Base-by-base conservation (phyloP, 1,140 invertebrate species). In the Penaeus indicus region DNA sequence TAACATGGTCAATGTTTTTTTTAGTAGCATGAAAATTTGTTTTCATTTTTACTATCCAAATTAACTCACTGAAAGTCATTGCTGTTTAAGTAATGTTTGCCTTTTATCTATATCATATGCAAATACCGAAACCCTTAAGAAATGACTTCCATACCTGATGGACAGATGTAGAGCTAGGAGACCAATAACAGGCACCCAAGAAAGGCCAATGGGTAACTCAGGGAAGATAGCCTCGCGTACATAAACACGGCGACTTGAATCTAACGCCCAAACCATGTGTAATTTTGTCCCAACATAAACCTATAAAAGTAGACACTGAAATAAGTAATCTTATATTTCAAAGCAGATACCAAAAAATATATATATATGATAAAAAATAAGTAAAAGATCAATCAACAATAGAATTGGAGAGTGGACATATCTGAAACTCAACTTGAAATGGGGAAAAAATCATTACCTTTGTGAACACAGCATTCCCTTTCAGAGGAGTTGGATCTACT, bases 261-360 rank as follows among this genome's bases (percentile, higher is more conserved):
- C 94, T 38, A 95, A 89, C 3, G 94, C 94, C 94, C 94, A 95
- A 64, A 95, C 94, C 93, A 94, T 94, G 89, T 92, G 92, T 27
- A 93, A 93, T 22, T 93, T 91, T n/a, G 93, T 92, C 18, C 94
- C 93, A 67, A 93, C 93, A 91, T 92, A 93, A 0, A 95, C 93
- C 92, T 94, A 88, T 67, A 79, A 64, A 47, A 85, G 54, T 63
- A 89, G 22, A 54, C 67, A n/a, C 27, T 54, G 19, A 88, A 82
- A 54, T 38, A 11, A 13, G 25, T n/a, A 19, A 60, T 62, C 21
- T 19, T 47, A 42, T 82, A 88, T 61, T 25, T 22, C 27, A 25
- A 78, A 64, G 1, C 22, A 54, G 22, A 38, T 63, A 1, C 38
- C 13, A 81, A 0, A 81, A 63, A 47, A 27, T 61, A 16, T 18